Base-by-base conservation (phyloP, 2,113 vertebrate genomes). In the Petrocephalus zakoni region DNA sequence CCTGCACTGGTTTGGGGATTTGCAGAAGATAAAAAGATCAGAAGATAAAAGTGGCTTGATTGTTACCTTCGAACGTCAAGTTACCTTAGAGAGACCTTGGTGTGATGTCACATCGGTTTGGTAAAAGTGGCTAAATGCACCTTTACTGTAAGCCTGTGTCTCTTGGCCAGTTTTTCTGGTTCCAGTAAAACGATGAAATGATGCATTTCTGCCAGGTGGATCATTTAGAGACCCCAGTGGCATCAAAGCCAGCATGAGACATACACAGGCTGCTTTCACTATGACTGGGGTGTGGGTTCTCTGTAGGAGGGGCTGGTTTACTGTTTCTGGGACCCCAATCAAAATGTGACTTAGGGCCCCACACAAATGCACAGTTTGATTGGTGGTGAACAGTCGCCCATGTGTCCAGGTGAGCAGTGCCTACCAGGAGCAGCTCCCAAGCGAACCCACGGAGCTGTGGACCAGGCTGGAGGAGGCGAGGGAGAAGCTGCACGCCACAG, bases 341-440 rank as follows among this genome's bases (percentile, higher is more conserved):
- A 49, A 49, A 49, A 49, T 7, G 47, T 58, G 21, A 7, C 21
- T 61, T n/a, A n/a, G 58, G 8, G 22, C 2, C 58, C 58, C 7
- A 58, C 55, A 22, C 6, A 58, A 58, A 58, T 58, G 21, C 55
- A 22, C 1, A 19, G 56, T 22, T n/a, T 61, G 56, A 1, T 1
- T 61, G 56, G 56, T n/a, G 5, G 5, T 4, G 9, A 21, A 46
- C 7, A 5, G 81, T n/a, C 37, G 0, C 17, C 42, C 19, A 47
- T 29, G 21, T 84, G 68, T 84, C 72, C 85, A 29, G 22, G 53
- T 52, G 90, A 92, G 90, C 2, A 93, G 92, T 81, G 94, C 92
- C 92, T 93, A 92, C 88, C 92, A 94, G 82, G 92, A 90, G 87
- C 93, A 94, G 88, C 90, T 92, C 87, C 51, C 3, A 8, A 92